A percentile compares a stretch with the other conserved stretches of the same genome.
These are phyloP conservation scores for Raillietiella orientalis DNA, from an alignment of 2,888 invertebrate genomes.

Conservation along the genomic window DNA sequence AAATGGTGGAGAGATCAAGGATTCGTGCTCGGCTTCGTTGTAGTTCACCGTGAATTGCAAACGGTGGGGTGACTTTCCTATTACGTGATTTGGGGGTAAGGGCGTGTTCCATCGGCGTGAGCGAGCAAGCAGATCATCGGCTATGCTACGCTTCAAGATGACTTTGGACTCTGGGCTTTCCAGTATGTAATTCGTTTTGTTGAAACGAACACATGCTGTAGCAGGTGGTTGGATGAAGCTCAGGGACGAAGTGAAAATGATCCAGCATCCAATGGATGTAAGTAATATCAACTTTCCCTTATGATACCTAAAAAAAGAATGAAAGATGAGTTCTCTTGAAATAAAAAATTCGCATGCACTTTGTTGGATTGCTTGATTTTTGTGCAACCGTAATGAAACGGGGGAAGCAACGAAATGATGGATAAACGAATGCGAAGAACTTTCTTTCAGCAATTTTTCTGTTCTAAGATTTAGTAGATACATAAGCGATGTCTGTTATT, in stretches of 20 bases:
- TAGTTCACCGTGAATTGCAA: conserved; percentile 45
- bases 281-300: conserved; percentile 59
- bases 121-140: conserved; percentile 5
- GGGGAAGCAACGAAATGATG: too few relatives aligned
- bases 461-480: too few relatives aligned
- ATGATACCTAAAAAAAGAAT: conserved; percentile 24
- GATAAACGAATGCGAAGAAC: too few relatives aligned
- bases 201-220: conserved; percentile 42
- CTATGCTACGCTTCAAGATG: too few relatives aligned
- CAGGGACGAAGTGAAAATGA: conserved; percentile 78
- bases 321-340: too few relatives aligned
- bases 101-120: conserved; percentile 11
- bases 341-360: too few relatives aligned
- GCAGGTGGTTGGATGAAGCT: conserved; percentile 84
- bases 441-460: too few relatives aligned
- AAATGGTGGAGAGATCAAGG: conserved; percentile 63
- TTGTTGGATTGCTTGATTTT: too few relatives aligned
- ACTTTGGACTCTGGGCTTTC: conserved; percentile 8
- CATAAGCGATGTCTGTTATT: too few relatives aligned
- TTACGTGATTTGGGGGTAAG: conserved; percentile 9
- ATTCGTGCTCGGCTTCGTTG: conserved; percentile 26
- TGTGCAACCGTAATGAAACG: too few relatives aligned
- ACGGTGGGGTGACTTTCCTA: too few relatives aligned
- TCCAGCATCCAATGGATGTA: conserved; percentile 74
- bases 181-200: conserved; percentile 23